Conservation (phyloP, 2,797 vertebrate species). For the Gymnoscopelus braueri region DNA sequence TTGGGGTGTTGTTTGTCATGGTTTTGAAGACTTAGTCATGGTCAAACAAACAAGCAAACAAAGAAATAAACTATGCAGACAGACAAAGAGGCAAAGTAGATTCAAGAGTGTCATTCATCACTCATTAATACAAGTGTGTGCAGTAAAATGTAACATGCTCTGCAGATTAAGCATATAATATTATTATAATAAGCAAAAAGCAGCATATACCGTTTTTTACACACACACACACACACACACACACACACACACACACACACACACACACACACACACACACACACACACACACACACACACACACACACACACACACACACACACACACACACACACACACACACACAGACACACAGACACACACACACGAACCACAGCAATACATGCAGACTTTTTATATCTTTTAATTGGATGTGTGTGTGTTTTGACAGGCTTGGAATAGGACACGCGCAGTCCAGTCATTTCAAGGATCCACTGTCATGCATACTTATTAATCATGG, state of each 20-base stretch:
- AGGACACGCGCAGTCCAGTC: conserved; percentile 38
- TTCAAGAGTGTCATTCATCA: too few relatives aligned
- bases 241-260: not conserved
- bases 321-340: not conserved
- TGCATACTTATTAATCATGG: too few relatives aligned
- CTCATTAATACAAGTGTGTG: too few relatives aligned
- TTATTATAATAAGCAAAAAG: too few relatives aligned
- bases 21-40: conserved; percentile 33
- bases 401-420: conserved; percentile 68
- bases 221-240: not conserved
- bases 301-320: not conserved
- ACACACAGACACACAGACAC: not conserved
- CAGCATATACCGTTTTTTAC: too few relatives aligned
- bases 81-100: not conserved
- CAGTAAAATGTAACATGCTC: too few relatives aligned
- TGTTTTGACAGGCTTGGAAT: conserved; percentile 72
- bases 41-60: conserved; percentile 10
- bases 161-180: too few relatives aligned
- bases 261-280: not conserved
- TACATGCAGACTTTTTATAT: conserved; percentile 54
- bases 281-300: not conserved
- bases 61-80: not conserved
- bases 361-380: conserved; percentile 23
- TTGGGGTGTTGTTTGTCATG: conserved; percentile 31
- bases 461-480: too few relatives aligned